These are phyloP conservation scores for Ciconia nigra DNA, from an alignment of 2,797 vertebrate genomes.

Conservation along the genomic window DNA sequence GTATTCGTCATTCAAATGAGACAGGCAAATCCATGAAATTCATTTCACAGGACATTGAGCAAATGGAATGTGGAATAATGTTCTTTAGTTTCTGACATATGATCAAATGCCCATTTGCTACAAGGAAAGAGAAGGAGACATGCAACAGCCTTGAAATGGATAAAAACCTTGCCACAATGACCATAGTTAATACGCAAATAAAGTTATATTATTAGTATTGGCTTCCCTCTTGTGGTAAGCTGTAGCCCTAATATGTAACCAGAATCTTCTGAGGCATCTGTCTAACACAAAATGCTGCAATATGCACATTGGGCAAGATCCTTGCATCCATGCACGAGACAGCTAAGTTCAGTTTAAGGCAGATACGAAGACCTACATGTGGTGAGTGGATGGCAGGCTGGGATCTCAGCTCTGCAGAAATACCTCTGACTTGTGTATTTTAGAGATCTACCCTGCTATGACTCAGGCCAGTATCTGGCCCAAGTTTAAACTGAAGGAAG, in stretches of 20 bases:
- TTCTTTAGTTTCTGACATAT: not conserved
- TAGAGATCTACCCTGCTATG: not conserved
- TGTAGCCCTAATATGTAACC: not conserved
- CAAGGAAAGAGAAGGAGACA: not conserved
- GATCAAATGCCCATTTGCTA: not conserved
- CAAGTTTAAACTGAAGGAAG: not conserved
- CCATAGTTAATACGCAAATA: not conserved
- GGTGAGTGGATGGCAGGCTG: not conserved
- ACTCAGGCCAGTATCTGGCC: not conserved
- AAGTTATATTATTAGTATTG: slow-evolving; percentile 20
- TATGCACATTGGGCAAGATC: not conserved
- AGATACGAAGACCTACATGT: not conserved
- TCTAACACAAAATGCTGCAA: not conserved
- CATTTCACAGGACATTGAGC: slow-evolving; percentile 53
- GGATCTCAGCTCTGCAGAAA: not conserved
- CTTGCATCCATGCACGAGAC: not conserved
- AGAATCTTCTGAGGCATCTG: not conserved
- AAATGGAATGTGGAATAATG: slow-evolving; percentile 43
- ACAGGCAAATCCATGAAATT: slow-evolving; percentile 24
- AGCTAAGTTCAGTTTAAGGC: not conserved
- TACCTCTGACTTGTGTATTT: not conserved
- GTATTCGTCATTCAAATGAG: not conserved
- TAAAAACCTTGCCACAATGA: not conserved
- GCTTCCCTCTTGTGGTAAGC: slow-evolving; percentile 52
- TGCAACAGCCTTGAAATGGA: not conserved